A percentile compares a stretch with the other conserved stretches of the same genome.
These are phyloP conservation scores for Apteryx owenii DNA, from an alignment of 2,113 vertebrate genomes.

Conservation along the genomic window DNA sequence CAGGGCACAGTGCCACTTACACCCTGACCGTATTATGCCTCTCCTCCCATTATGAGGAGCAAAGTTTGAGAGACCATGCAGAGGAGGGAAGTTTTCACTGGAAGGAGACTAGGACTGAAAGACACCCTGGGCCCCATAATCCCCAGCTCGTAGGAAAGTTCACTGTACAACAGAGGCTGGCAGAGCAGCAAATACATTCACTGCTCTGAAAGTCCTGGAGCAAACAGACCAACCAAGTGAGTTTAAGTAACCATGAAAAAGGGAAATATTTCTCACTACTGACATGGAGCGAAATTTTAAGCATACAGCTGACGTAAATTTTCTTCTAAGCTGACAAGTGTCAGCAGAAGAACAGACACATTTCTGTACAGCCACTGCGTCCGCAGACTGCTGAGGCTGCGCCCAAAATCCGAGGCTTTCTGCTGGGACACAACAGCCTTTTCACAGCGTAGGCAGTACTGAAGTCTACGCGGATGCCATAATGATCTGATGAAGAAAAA, in stretches of 20 bases:
- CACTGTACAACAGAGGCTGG: not conserved
- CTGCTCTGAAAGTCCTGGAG: not conserved
- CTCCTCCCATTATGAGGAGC: not conserved
- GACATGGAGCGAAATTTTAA: not conserved
- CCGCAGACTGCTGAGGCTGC: not conserved
- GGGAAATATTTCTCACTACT: not conserved
- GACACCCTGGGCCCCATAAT: not conserved
- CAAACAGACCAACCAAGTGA: not conserved
- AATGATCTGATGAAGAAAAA: not conserved
- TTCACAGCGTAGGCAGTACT: not conserved
- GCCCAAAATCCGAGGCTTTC: not conserved
- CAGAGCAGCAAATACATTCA: not conserved
- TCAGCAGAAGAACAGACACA: not conserved
- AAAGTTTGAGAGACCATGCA: not conserved
- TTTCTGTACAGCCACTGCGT: not conserved
- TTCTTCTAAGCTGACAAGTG: not conserved
- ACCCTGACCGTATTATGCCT: not conserved
- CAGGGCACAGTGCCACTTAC: not conserved
- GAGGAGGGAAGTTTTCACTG: too few relatives aligned
- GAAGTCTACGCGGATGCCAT: not conserved
- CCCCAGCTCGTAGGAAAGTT: not conserved
- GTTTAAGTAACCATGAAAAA: not conserved
- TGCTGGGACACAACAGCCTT: not conserved
- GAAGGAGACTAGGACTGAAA: not conserved
- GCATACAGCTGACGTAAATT: not conserved